A percentile compares a stretch with the other conserved stretches of the same genome.
These are phyloP conservation scores for Drosophila chauvacae DNA, from an alignment of 1,140 invertebrate species.

Conservation along the genomic window DNA sequence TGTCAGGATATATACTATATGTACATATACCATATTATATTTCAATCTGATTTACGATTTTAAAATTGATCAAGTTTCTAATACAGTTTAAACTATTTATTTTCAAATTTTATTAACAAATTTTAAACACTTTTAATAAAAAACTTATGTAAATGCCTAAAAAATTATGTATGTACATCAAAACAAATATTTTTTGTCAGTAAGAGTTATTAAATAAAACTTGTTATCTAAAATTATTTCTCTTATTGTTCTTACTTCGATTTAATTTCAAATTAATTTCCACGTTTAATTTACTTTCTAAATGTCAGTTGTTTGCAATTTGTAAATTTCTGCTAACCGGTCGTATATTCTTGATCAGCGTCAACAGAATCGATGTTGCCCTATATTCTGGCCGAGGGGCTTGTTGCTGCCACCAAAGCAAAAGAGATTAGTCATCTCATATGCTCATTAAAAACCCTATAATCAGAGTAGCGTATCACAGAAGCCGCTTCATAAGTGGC, in stretches of 20 bases:
- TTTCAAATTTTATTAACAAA: neutral
- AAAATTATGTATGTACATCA: too few relatives aligned
- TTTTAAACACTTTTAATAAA: neutral
- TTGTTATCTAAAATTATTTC: neutral
- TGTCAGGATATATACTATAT: too few relatives aligned
- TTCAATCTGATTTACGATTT: too few relatives aligned
- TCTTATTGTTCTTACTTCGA: neutral
- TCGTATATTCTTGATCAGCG: neutral
- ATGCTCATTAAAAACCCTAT: slow-evolving; percentile 9
- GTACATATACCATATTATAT: too few relatives aligned
- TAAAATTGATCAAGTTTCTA: too few relatives aligned
- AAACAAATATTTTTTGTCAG: too few relatives aligned
- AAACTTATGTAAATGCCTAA: too few relatives aligned
- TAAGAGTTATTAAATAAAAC: neutral
- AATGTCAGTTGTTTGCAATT: neutral
- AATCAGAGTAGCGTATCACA: slow-evolving; percentile 12
- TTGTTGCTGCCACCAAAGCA: slow-evolving; percentile 14
- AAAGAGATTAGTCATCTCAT: slow-evolving; percentile 3
- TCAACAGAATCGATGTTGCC: slow-evolving; percentile 2
- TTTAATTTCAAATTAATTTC: neutral
- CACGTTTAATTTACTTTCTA: neutral
- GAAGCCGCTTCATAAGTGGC: neutral
- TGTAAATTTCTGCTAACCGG: neutral
- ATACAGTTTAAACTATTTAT: too few relatives aligned
- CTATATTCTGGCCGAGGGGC: neutral